phyloP scores from a whole-genome alignment of 2,797 vertebrate species.

The Nyctibius grandis region DNA sequence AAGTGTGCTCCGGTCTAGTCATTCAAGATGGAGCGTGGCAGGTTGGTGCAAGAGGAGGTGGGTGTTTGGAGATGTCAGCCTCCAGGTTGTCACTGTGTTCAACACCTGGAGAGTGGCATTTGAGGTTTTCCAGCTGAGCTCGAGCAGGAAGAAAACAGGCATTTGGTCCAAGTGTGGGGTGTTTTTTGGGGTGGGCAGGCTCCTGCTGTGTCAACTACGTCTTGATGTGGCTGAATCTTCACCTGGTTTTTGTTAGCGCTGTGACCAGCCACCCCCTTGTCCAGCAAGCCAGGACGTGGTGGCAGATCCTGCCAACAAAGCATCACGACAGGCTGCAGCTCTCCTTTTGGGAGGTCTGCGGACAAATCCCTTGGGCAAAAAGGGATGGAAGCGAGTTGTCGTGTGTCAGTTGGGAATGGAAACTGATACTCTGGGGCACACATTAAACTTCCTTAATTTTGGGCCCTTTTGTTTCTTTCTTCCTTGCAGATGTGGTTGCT shows the following conservation, averaged over 20 bases:
- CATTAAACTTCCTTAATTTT: background rate
- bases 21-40: background rate
- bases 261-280: background rate
- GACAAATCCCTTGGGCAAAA: background rate
- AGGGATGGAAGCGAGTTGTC: background rate
- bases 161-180: background rate
- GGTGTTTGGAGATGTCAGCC: background rate
- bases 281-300: background rate
- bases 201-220: background rate
- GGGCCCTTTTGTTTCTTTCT: background rate
- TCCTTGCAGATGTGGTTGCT: background rate
- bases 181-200: background rate
- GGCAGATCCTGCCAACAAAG: background rate
- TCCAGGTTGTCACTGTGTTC: background rate
- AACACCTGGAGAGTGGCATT: background rate
- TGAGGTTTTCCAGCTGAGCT: background rate
- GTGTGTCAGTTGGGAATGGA: background rate
- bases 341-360: background rate
- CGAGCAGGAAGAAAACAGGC: background rate
- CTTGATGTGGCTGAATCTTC: background rate
- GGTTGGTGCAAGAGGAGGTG: background rate
- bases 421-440: background rate
- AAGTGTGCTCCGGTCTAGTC: accelerated
- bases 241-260: background rate
- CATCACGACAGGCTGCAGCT: background rate